Base-by-base conservation (phyloP, 2,888 invertebrate species). In the Eupithecia dodoneata region DNA sequence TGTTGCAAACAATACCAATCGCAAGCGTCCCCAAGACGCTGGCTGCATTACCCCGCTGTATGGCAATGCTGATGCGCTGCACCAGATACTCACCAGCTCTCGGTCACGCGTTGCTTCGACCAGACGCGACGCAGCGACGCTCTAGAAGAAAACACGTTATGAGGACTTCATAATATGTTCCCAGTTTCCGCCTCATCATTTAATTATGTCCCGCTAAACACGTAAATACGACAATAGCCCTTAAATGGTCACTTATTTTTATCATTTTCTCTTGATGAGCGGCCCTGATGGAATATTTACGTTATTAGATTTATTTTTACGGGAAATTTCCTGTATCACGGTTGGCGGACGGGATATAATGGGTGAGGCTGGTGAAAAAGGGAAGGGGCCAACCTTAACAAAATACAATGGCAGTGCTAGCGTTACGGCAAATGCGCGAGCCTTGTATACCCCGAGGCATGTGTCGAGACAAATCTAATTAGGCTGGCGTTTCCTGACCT, bases 291-390 rank as follows among this genome's bases (percentile, higher is more conserved):
- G 73, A 55, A 66, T 73, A 75, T 55, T 77, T 71, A 73, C 74
- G 75, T 78, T 73, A 74, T 74, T 55, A 49, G 70, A 71, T 75
- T 75, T 74, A 55, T 70, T 81, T 82, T 82, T 83, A 82, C 79
- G 80, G 76, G 87, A 85, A 85, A 87, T 87, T 87, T 85, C 82
- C 71, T 76, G 76, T 83, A 85, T 88, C 75, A 86, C 86, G 85
- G 82, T 81, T 83, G 75, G 81, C 82, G 77, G 83, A 82, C 81
- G 79, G 82, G 82, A 86, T 80, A 82, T 82, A 87, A 44, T n/a
- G 67, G 90, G 89, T 86, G 90, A 85, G 90, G 85, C 83, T 80
- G 81, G 81, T 80, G 79, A 85, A 85, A 85, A 81, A 85, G 87
- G 87, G 85, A 74, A 86, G 13, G n/a, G 67, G 67, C 44, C 45